Conservation (phyloP, 2,888 invertebrate species). For the Vandiemenella viatica region DNA sequence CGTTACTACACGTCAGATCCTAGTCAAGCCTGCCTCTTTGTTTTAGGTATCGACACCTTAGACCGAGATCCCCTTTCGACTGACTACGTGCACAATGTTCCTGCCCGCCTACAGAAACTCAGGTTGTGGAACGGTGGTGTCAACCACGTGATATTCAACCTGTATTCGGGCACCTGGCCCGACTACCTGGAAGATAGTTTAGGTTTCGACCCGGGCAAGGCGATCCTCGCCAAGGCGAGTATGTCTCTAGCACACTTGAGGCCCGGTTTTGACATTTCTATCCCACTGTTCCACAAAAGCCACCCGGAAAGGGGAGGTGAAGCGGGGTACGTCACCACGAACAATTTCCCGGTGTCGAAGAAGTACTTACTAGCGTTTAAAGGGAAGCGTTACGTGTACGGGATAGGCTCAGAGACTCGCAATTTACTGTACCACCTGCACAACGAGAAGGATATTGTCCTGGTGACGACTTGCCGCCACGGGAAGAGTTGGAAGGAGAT, state of each 20-base stretch:
- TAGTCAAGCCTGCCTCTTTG: slow-evolving; percentile 82
- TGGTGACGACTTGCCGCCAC: slow-evolving; percentile 95
- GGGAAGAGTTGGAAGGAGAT: slow-evolving; percentile 96
- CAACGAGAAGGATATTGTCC: slow-evolving; percentile 81
- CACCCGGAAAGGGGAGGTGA: slow-evolving; percentile 81
- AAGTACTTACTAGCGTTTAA: slow-evolving; percentile 87
- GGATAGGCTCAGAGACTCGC: slow-evolving; percentile 94
- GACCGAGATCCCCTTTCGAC: slow-evolving; percentile 88
- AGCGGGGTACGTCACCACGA: slow-evolving; percentile 59
- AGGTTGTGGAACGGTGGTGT: slow-evolving; percentile 84
- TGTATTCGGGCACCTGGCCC: slow-evolving; percentile 98
- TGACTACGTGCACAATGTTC: slow-evolving; percentile 83
- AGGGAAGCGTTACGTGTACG: slow-evolving; percentile 92
- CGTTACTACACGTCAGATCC: slow-evolving; percentile 84
- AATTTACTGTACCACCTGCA: slow-evolving; percentile 96
- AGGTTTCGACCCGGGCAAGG: slow-evolving; percentile 80
- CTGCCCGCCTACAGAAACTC: slow-evolving; percentile 55
- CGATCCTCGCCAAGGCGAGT: slow-evolving; percentile 92
- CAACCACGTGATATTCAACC: slow-evolving; percentile 94
- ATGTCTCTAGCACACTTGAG: slow-evolving; percentile 75
- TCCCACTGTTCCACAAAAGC: slow-evolving; percentile 82
- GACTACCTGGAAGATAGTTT: slow-evolving; percentile 86
- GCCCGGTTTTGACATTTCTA: slow-evolving; percentile 85
- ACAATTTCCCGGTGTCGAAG: slow-evolving; percentile 70
- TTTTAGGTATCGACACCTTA: slow-evolving; percentile 86